Evolutionary conservation across 2,113 vertebrate genomes (phyloP).

Genomic region (Catharus minimus): DNA sequence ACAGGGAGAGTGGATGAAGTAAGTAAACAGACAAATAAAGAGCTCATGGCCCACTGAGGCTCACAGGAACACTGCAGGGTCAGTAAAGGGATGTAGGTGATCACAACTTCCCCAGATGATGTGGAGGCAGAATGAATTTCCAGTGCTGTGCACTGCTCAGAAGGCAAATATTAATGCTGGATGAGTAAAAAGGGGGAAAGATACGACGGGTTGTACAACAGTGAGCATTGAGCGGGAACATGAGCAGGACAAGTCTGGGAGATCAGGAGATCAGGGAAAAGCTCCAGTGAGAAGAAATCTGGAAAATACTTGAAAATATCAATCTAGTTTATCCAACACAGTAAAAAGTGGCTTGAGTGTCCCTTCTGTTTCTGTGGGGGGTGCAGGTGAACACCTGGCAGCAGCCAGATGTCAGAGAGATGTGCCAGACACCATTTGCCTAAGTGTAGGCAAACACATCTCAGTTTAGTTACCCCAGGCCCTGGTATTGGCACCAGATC

Average conservation of each 20-base stretch:
- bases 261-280: neutral
- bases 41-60: rapidly evolving
- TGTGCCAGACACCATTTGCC: neutral
- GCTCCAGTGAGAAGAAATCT: neutral
- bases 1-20: neutral
- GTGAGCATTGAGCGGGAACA: neutral
- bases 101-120: neutral
- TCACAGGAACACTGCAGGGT: neutral
- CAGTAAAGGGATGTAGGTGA: neutral
- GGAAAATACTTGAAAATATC: neutral
- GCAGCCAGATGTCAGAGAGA: neutral
- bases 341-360: neutral
- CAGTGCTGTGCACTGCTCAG: neutral
- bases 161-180: neutral
- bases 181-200: neutral
- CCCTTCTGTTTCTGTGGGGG: neutral
- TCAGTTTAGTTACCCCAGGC: neutral
- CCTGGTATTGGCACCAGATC: neutral
- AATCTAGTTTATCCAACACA: neutral
- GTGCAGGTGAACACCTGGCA: neutral
- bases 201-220: rapidly evolving
- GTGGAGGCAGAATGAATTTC: neutral
- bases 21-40: neutral
- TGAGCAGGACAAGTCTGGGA: neutral
- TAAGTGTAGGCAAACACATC: neutral